Conservation (phyloP, 2,113 vertebrate species). For the Leucopsar rothschildi region DNA sequence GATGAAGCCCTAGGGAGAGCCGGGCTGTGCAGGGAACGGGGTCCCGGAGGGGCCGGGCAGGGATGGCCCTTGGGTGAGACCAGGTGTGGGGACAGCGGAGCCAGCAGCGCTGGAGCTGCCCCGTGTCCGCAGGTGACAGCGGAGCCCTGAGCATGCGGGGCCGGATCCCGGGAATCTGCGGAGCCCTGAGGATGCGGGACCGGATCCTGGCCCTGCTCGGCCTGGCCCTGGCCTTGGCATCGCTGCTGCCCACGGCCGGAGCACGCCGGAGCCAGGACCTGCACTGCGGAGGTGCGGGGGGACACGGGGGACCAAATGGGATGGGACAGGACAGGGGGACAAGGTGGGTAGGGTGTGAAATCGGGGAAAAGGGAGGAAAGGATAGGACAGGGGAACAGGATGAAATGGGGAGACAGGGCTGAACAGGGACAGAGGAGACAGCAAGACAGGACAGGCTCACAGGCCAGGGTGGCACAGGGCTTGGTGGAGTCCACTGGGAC, state of each 20-base stretch:
- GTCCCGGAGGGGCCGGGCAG: no score
- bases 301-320: not conserved
- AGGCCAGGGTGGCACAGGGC: not conserved
- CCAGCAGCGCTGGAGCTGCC: not conserved
- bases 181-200: slow-evolving; percentile 49
- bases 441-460: not conserved
- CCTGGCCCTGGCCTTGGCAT: slow-evolving; percentile 32
- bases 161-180: not conserved
- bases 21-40: no score
- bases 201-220: not conserved
- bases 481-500: no score
- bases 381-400: no score
- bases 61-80: no score
- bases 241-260: slow-evolving; percentile 33
- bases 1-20: accelerated
- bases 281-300: no score
- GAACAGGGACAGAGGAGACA: no score
- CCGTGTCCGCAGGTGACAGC: not conserved
- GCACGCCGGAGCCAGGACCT: slow-evolving; percentile 27
- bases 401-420: not conserved
- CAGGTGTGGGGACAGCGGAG: not conserved
- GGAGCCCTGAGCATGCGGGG: slow-evolving; percentile 48
- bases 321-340: not conserved
- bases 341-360: no score
- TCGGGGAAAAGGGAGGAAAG: no score